phyloP scores from a whole-genome alignment of 2,888 invertebrate genomes.

The Eudasyphora cyanicolor region DNA sequence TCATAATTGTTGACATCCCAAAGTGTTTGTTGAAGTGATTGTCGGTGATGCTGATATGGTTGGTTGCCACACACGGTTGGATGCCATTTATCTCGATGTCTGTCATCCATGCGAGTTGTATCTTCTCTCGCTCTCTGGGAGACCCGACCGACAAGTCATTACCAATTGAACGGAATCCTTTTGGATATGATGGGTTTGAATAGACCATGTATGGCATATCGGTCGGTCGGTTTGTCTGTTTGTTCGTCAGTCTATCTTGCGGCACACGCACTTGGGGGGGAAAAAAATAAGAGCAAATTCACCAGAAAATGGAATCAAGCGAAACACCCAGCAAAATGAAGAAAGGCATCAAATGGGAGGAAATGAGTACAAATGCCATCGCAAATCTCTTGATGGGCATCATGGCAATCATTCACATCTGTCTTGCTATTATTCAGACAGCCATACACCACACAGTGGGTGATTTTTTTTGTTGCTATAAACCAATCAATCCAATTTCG shows the following conservation, averaged over 20 bases:
- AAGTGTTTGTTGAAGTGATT: not conserved
- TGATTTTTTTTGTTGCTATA: too few species aligned
- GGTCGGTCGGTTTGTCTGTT: not conserved
- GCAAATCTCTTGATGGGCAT: constrained; percentile 21
- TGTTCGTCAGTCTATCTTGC: not conserved
- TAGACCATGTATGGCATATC: not conserved
- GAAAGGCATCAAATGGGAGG: constrained; percentile 28
- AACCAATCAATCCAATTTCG: too few species aligned
- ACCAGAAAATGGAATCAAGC: not conserved
- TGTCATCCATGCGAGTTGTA: too few species aligned
- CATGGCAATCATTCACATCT: constrained; percentile 20
- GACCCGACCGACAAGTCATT: not conserved
- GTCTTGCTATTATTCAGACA: not conserved
- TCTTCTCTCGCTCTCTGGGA: not conserved
- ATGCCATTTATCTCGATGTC: not conserved
- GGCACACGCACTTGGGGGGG: not conserved
- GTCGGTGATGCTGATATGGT: not conserved
- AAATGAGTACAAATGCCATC: constrained; percentile 38
- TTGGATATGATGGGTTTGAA: constrained; percentile 11
- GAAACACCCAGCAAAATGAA: not conserved
- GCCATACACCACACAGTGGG: too few species aligned
- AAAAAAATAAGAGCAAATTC: not conserved
- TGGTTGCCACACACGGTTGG: not conserved
- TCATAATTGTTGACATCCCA: too few species aligned
- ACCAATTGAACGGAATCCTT: not conserved